Conservation (phyloP, 2,888 invertebrate genomes). For the Xiphydria camelus region DNA sequence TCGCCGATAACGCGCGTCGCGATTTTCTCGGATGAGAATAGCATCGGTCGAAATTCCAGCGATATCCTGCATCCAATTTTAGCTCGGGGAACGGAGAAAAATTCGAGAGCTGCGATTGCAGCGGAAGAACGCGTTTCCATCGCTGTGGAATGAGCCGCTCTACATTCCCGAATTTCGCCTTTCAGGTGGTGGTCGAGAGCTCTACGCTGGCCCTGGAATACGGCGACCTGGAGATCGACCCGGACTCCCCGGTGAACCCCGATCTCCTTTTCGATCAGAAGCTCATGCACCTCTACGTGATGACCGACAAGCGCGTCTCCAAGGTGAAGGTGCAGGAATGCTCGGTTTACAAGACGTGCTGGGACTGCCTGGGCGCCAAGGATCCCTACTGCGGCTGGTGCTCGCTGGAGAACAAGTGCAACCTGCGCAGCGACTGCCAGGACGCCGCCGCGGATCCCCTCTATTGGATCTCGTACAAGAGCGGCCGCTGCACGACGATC, state of each 20-base stretch:
- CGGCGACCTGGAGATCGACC: conserved; percentile 83
- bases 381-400: conserved; percentile 99
- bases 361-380: conserved; percentile 88
- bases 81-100: too few relatives aligned
- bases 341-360: conserved; percentile 86
- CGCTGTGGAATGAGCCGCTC: too few relatives aligned
- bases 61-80: too few relatives aligned
- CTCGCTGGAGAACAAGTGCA: conserved; percentile 94
- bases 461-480: conserved; percentile 96
- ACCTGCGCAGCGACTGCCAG: conserved; percentile 86
- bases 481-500: conserved; percentile 95
- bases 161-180: too few relatives aligned
- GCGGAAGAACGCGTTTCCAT: too few relatives aligned
- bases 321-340: conserved; percentile 96
- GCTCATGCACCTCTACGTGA: conserved; percentile 89
- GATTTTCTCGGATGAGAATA: conserved; percentile 10
- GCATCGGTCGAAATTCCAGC: conserved; percentile 15
- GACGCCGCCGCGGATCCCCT: conserved; percentile 89
- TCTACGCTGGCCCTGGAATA: conserved; percentile 85
- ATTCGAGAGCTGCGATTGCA: too few relatives aligned
- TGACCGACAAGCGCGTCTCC: conserved; percentile 89
- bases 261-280: conserved; percentile 92
- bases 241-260: conserved; percentile 79
- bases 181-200: conserved; percentile 85
- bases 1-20: not conserved